phyloP scores from a whole-genome alignment of 2,113 vertebrate genomes.

The Corydoras maculifer region DNA sequence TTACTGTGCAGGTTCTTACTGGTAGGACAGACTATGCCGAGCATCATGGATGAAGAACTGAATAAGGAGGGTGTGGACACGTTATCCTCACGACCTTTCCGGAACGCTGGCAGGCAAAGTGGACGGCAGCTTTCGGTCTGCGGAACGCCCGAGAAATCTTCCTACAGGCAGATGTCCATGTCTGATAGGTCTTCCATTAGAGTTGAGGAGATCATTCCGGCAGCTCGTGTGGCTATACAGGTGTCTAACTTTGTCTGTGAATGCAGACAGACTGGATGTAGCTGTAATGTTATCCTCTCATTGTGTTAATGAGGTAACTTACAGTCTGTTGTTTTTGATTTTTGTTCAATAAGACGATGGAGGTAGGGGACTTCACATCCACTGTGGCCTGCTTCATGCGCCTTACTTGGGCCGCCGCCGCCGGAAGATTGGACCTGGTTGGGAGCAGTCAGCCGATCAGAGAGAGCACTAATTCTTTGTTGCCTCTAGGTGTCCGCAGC shows the following conservation, averaged over 20 bases:
- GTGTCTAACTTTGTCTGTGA: too few species aligned
- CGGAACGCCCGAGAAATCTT: constrained; percentile 91
- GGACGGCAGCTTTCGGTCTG: constrained; percentile 90
- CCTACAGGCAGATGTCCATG: constrained; percentile 89
- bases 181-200: constrained; percentile 95
- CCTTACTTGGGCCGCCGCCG: constrained; percentile 94
- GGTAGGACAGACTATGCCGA: constrained; percentile 92
- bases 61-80: constrained; percentile 83
- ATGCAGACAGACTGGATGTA: too few species aligned
- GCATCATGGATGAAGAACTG: constrained; percentile 82
- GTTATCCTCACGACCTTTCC: constrained; percentile 91
- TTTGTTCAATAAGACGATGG: constrained; percentile 78
- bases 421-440: constrained; percentile 88
- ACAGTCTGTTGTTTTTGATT: too few species aligned
- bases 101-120: constrained; percentile 76
- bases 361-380: constrained; percentile 90
- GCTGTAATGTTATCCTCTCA: too few species aligned
- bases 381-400: constrained; percentile 97
- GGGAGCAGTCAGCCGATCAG: constrained; percentile 94
- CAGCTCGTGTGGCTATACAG: constrained; percentile 72
- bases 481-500: constrained; percentile 83
- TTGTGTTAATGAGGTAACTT: too few species aligned
- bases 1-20: constrained; percentile 79
- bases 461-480: constrained; percentile 80
- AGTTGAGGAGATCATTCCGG: constrained; percentile 95